These are phyloP conservation scores for Caerostris darwini DNA, from an alignment of 1,140 invertebrate species.

Conservation along the genomic window DNA sequence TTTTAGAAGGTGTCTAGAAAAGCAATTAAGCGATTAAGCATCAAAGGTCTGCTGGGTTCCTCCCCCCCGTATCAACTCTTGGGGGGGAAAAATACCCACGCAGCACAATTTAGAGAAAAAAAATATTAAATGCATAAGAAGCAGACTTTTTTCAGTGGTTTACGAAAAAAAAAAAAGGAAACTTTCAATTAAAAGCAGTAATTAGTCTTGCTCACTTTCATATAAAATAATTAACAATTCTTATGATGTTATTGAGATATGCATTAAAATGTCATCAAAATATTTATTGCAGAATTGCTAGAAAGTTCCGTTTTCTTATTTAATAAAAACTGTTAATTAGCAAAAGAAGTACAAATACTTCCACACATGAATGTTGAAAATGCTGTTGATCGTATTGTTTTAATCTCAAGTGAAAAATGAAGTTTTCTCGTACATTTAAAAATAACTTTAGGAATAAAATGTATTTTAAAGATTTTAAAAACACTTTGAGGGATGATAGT, in stretches of 20 bases:
- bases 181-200: conserved; percentile 25
- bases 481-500: no score
- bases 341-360: no score
- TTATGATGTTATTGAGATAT: not conserved
- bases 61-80: not conserved
- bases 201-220: not conserved
- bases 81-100: not conserved
- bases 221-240: conserved; percentile 12
- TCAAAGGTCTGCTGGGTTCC: not conserved
- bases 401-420: no score
- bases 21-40: conserved; percentile 31
- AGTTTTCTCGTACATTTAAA: no score
- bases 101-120: not conserved
- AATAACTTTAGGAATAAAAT: no score
- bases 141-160: not conserved
- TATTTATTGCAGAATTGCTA: no score
- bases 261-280: not conserved
- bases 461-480: no score
- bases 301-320: no score
- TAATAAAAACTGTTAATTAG: no score
- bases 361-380: no score
- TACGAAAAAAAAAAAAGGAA: not conserved
- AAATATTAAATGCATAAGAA: not conserved
- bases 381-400: no score
- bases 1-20: not conserved